Base-by-base conservation (phyloP, 2,113 vertebrate species). In the Microcebus ravelobensis region DNA sequence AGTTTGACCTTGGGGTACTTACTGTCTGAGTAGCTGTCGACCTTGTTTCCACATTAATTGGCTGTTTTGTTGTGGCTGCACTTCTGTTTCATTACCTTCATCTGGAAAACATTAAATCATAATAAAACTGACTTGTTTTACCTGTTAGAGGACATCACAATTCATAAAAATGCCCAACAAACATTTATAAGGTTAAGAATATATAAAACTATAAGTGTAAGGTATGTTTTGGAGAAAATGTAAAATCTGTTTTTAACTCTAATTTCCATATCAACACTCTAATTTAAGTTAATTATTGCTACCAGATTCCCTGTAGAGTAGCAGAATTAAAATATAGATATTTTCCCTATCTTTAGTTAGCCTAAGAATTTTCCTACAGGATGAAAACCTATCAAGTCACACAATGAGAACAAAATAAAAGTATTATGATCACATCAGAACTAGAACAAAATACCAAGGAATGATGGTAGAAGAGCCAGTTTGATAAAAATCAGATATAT, bases 31-130 rank as follows among this genome's bases (percentile, higher is more conserved):
- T 87, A 99, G 99, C 94, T 99, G 99, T 5, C 99, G 99, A 80
- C 99, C 99, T 98, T 99, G 99, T 98, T 99, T 99, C 99, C 99
- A 99, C 98, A 99, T 99, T 98, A 99, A 99, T 98, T 99, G 99
- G 98, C 99, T 99, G 98, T 99, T 99, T 77, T 99, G 99, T 9
- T 98, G 99, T 96, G 99, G 99, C 84, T 99, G 99, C 55, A 99
- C 98, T 97, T 99, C 99, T 77, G 99, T 99, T 96, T 99, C 99
- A 98, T 99, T 99, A 97, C 99, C 99, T 98, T 99, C 99, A 98
- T 99, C 99, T 99, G 98, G 57, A 98, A 98, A 99, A 98, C 95
- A 99, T 96, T 97, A 97, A 93, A 97, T 96, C 86, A 97, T 25
- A 96, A 96, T 95, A 94, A n/a, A 42, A 97, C 6, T 34, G 50